Conservation (phyloP, 1,140 invertebrate genomes). For the Drosophila quadrilineata region DNA sequence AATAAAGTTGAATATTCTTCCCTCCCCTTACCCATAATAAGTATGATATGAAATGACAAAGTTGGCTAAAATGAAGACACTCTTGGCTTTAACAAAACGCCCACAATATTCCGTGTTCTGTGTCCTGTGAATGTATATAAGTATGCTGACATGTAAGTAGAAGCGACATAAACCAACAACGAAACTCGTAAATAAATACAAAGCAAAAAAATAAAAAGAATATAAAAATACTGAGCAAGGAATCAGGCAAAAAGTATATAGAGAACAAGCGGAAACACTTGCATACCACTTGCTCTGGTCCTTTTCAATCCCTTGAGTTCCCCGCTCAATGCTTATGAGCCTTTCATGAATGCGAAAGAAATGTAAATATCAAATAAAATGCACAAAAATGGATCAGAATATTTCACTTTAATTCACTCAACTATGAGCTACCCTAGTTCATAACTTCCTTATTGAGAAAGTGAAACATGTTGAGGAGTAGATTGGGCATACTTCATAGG, state of each 20-base stretch:
- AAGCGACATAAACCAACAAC: neutral
- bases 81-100: neutral
- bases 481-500: too few relatives aligned
- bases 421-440: slow-evolving; percentile 3
- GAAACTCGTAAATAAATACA: slow-evolving; percentile 32
- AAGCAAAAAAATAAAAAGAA: slow-evolving; percentile 24
- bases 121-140: neutral
- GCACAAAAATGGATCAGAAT: neutral
- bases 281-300: slow-evolving; percentile 17
- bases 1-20: neutral
- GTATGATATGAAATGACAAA: slow-evolving; percentile 10
- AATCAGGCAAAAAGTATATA: slow-evolving; percentile 15
- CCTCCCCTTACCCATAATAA: neutral
- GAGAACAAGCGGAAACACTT: slow-evolving; percentile 34
- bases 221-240: too few relatives aligned
- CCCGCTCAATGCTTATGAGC: slow-evolving; percentile 6
- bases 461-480: too few relatives aligned
- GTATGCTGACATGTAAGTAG: neutral
- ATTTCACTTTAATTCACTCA: too few relatives aligned
- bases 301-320: neutral
- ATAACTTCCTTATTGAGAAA: too few relatives aligned
- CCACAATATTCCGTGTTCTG: neutral
- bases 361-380: slow-evolving; percentile 51
- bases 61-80: slow-evolving; percentile 8
- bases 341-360: slow-evolving; percentile 40